Percentiles rank a stretch among this genome's conserved stretches.
Evolutionary conservation across 2,113 vertebrate genomes (phyloP).

Genomic region (Alouatta palliata): DNA sequence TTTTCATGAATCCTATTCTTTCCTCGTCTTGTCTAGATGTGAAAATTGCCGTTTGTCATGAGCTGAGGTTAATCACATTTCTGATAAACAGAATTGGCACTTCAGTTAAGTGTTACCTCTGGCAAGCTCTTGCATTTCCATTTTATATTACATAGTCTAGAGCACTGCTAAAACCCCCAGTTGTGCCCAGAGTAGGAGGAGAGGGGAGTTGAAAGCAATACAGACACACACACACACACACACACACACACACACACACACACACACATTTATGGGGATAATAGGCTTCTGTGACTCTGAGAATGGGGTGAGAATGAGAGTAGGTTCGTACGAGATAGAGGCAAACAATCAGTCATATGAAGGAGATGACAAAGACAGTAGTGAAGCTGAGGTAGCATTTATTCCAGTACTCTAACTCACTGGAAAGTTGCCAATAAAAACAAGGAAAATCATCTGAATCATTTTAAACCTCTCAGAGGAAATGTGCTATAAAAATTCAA

Average conservation of each 20-base stretch:
- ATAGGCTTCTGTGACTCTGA: not conserved
- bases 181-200: not conserved
- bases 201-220: not conserved
- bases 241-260: not conserved
- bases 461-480: conserved; percentile 54
- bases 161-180: not conserved
- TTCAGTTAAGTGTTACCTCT: conserved; percentile 42
- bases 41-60: conserved; percentile 37
- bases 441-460: conserved; percentile 64
- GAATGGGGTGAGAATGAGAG: not conserved
- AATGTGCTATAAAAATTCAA: conserved; percentile 66
- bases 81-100: conserved; percentile 47
- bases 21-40: conserved; percentile 35
- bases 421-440: conserved; percentile 55
- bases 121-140: conserved; percentile 16
- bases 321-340: not conserved
- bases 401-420: not conserved
- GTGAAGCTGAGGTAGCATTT: not conserved
- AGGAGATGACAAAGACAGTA: not conserved
- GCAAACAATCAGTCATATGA: not conserved
- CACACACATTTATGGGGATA: not conserved
- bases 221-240: not conserved
- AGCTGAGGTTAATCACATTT: conserved; percentile 55
- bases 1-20: conserved; percentile 42
- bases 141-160: conserved; percentile 13